These are phyloP conservation scores for Siniperca undulata DNA, from an alignment of 2,797 vertebrate genomes.

Conservation along the genomic window DNA sequence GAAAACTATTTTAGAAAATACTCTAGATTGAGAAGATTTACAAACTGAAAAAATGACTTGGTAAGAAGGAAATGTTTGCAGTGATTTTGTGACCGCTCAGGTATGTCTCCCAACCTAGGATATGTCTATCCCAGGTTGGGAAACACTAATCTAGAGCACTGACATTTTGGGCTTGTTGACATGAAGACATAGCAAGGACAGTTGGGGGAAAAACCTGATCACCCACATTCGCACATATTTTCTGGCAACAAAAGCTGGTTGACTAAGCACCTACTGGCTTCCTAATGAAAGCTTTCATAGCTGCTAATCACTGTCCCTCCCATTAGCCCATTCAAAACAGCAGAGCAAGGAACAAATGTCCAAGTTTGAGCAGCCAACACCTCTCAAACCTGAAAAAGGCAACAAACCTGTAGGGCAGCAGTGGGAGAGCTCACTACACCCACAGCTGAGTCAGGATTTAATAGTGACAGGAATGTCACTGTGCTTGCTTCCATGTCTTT, in stretches of 20 bases:
- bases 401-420: constrained; percentile 55
- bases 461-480: constrained; percentile 81
- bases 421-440: constrained; percentile 51
- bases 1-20: neutral
- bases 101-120: neutral
- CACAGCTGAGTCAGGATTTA: constrained; percentile 72
- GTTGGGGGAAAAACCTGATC: constrained; percentile 36
- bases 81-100: neutral
- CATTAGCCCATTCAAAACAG: constrained; percentile 19
- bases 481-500: constrained; percentile 68
- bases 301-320: constrained; percentile 58
- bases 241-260: constrained; percentile 54
- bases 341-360: constrained; percentile 16
- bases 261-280: constrained; percentile 31
- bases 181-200: constrained; percentile 21
- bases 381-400: constrained; percentile 33
- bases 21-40: neutral
- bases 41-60: neutral
- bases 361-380: constrained; percentile 53
- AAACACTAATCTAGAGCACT: neutral
- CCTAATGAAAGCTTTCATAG: neutral
- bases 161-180: constrained; percentile 35
- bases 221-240: constrained; percentile 59
- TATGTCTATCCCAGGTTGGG: neutral
- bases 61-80: neutral